A percentile compares a stretch with the other conserved stretches of the same genome.
These are phyloP conservation scores for Eugnorisma glareosa DNA, from an alignment of 2,888 invertebrate genomes.

Conservation along the genomic window DNA sequence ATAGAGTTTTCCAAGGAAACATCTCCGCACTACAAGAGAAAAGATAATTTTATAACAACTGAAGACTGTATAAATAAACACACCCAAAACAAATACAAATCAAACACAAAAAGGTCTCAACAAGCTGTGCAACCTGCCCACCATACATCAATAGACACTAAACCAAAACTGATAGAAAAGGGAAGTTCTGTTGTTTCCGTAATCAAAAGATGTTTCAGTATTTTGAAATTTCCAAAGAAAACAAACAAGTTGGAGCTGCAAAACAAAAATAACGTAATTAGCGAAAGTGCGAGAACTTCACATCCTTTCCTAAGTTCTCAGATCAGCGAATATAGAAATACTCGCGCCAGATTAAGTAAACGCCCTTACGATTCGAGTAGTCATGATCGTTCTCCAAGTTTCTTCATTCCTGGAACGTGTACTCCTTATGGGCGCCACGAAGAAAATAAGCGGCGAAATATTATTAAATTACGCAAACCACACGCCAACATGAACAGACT, in stretches of 20 bases:
- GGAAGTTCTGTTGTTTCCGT: constrained; percentile 35
- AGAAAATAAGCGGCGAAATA: constrained; percentile 11
- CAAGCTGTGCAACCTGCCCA: background rate
- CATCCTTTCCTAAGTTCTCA: constrained; percentile 12
- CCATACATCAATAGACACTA: constrained; percentile 1
- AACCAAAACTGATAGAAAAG: constrained; percentile 33
- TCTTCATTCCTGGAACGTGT: constrained; percentile 18
- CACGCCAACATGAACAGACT: constrained; percentile 2
- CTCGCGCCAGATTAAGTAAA: constrained; percentile 25
- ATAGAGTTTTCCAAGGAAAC: background rate
- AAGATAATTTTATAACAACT: background rate
- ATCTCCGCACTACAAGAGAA: background rate
- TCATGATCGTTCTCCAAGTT: constrained; percentile 7
- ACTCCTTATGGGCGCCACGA: constrained; percentile 24
- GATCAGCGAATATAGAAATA: constrained; percentile 13
- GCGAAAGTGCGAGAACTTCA: constrained; percentile 4
- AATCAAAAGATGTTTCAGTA: constrained; percentile 54
- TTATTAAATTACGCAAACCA: constrained; percentile 14
- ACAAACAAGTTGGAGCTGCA: constrained; percentile 16
- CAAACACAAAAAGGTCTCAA: constrained; percentile 17
- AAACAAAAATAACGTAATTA: constrained; percentile 2
- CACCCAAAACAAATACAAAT: constrained; percentile 14
- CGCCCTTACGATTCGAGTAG: background rate
- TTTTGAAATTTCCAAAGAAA: constrained; percentile 49
- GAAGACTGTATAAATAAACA: background rate